Conservation (phyloP, 2,113 vertebrate species). For the Corythoichthys haematopterus region DNA sequence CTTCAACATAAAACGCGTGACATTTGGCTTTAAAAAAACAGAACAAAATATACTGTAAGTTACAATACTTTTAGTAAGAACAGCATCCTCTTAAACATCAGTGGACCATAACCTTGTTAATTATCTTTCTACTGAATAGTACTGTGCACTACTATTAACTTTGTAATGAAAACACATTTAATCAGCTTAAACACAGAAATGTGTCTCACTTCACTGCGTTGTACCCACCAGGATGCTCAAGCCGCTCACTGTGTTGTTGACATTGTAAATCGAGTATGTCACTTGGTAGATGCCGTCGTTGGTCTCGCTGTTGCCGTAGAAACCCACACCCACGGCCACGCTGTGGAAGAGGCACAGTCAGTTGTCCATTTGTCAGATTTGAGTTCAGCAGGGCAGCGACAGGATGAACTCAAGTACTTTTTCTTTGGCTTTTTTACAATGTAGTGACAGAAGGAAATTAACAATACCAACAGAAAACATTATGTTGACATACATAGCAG, state of each 20-base stretch:
- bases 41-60: no score
- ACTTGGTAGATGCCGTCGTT: constrained; percentile 91
- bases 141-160: not conserved
- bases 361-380: not conserved
- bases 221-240: constrained; percentile 86
- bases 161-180: not conserved
- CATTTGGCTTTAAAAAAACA: no score
- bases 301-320: constrained; percentile 97
- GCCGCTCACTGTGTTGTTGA: constrained; percentile 86
- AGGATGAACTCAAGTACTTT: not conserved
- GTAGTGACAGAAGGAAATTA: not conserved
- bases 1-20: no score
- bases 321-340: constrained; percentile 86
- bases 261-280: constrained; percentile 88
- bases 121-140: not conserved
- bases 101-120: not conserved
- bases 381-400: not conserved
- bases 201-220: not conserved
- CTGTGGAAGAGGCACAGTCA: constrained; percentile 55
- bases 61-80: not conserved
- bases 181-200: not conserved
- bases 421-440: not conserved
- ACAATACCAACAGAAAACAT: no score
- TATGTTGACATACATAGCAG: not conserved
- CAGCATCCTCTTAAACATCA: not conserved